Evolutionary conservation across 2,113 vertebrate genomes (phyloP).

Genomic region (Odontesthes bonariensis): DNA sequence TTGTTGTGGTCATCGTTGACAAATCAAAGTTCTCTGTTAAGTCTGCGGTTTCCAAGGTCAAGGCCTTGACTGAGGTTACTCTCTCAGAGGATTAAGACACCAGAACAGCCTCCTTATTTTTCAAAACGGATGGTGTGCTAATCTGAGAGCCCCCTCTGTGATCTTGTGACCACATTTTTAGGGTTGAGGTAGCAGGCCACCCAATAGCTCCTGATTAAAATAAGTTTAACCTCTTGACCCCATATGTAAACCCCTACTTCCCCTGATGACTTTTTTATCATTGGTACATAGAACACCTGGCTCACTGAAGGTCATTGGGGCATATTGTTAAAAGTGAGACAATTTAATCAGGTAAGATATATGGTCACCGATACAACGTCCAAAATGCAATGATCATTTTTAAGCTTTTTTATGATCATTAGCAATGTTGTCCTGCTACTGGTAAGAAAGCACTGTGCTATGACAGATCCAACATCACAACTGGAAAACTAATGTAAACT

Average conservation of each 20-base stretch:
- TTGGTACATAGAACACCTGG: conserved; percentile 23
- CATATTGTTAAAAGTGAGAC: not conserved
- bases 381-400: too few species aligned
- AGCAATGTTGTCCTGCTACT: too few species aligned
- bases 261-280: conserved; percentile 35
- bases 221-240: conserved; percentile 50
- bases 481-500: too few species aligned
- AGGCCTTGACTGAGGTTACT: conserved; percentile 51
- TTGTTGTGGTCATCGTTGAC: conserved; percentile 80
- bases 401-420: too few species aligned
- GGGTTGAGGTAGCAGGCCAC: conserved; percentile 48
- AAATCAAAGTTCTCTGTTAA: conserved; percentile 78
- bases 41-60: conserved; percentile 66
- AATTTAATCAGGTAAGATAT: too few species aligned
- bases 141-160: conserved; percentile 65
- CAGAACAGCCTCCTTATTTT: conserved; percentile 58
- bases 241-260: conserved; percentile 40
- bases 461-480: too few species aligned
- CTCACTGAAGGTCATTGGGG: conserved; percentile 7
- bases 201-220: conserved; percentile 66
- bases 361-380: too few species aligned
- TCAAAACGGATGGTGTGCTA: conserved; percentile 63
- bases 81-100: conserved; percentile 66
- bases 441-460: too few species aligned
- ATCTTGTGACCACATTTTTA: conserved; percentile 65